These are phyloP conservation scores for Euborellia annulipes DNA, from an alignment of 1,140 invertebrate species.

Conservation along the genomic window DNA sequence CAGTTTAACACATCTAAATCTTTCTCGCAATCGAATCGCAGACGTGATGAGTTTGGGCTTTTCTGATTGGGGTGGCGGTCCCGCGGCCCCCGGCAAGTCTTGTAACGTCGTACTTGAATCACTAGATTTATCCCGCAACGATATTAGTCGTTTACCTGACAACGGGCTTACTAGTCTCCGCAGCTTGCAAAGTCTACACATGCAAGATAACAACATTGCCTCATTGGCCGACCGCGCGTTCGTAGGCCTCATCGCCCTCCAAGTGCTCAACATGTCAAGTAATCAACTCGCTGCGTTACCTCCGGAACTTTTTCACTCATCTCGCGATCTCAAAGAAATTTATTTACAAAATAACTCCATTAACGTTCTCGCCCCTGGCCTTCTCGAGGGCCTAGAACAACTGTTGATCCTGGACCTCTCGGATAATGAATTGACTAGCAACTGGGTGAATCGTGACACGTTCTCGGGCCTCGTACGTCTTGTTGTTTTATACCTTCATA, in stretches of 20 bases:
- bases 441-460: conserved; percentile 61
- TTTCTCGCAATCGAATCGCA: conserved; percentile 62
- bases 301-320: conserved; percentile 52
- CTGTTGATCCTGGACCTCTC: conserved; percentile 62
- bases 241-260: conserved; percentile 43
- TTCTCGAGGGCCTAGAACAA: conserved; percentile 57
- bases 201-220: conserved; percentile 58
- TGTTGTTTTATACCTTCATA: conserved; percentile 55
- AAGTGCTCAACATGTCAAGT: conserved; percentile 57
- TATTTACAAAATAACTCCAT: conserved; percentile 68
- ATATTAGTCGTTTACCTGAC: conserved; percentile 48
- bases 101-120: conserved; percentile 48
- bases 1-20: conserved; percentile 49
- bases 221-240: conserved; percentile 54
- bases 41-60: conserved; percentile 55
- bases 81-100: conserved; percentile 30
- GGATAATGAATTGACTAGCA: conserved; percentile 56
- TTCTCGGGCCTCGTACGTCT: conserved; percentile 55
- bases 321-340: conserved; percentile 47
- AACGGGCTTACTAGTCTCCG: conserved; percentile 49
- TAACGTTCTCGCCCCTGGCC: conserved; percentile 52
- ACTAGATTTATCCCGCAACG: conserved; percentile 58
- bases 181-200: conserved; percentile 41
- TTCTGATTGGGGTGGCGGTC: conserved; percentile 38
- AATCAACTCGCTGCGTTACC: conserved; percentile 58